Evolutionary conservation across 2,113 vertebrate species (phyloP).

Genomic region (Ctenodactylus gundi): DNA sequence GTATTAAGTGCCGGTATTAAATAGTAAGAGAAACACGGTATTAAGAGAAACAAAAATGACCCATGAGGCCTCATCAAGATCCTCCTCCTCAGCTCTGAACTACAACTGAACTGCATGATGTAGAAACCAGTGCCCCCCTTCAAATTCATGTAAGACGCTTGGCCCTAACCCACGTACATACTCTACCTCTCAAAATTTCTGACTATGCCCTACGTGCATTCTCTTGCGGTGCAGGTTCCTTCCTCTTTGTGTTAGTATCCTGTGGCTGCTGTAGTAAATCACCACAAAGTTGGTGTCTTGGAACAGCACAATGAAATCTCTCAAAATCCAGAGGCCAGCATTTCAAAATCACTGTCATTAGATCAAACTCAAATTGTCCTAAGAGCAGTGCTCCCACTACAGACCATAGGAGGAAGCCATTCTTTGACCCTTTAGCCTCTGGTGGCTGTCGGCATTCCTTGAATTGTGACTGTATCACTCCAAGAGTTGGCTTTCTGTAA

Average conservation of each 20-base stretch:
- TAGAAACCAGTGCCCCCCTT: not conserved
- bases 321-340: not conserved
- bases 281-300: not conserved
- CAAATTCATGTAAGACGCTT: not conserved
- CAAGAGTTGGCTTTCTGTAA: not conserved
- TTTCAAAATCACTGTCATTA: not conserved
- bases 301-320: not conserved
- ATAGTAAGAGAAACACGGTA: too few relatives aligned
- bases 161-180: not conserved
- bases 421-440: not conserved
- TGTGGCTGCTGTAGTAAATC: not conserved
- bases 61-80: fast-evolving
- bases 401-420: too few relatives aligned
- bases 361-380: not conserved
- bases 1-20: fast-evolving
- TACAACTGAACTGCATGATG: not conserved
- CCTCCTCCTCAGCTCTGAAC: not conserved
- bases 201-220: too few relatives aligned
- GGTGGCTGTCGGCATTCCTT: not conserved
- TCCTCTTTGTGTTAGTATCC: not conserved
- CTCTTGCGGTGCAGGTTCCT: too few relatives aligned
- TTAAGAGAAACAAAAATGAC: not conserved
- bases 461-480: fast-evolving
- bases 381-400: not conserved
- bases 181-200: not conserved